phyloP scores from a whole-genome alignment of 2,797 vertebrate genomes.

The Etheostoma nigrum region DNA sequence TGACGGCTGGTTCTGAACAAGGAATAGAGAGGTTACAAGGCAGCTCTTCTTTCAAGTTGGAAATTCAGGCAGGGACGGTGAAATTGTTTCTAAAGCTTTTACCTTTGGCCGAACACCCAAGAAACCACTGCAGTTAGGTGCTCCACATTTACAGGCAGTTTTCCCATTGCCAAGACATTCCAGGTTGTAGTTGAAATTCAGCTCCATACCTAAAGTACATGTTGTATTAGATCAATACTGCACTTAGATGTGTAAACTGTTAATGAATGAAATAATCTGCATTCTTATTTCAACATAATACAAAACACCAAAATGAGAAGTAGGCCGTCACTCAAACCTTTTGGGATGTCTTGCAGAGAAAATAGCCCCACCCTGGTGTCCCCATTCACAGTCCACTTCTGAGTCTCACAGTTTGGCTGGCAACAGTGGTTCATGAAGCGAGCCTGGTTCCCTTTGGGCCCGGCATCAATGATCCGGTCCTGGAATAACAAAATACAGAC shows the following conservation, averaged over 20 bases:
- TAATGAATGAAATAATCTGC: not conserved
- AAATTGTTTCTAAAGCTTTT: conserved; percentile 31
- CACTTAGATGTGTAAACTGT: not conserved
- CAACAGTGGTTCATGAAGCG: conserved; percentile 99
- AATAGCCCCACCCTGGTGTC: conserved; percentile 98
- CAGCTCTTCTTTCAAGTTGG: not conserved
- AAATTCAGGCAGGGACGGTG: not conserved
- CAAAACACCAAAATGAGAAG: not conserved
- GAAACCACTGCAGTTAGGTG: conserved; percentile 97
- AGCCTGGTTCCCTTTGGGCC: conserved; percentile 98
- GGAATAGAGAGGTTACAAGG: not conserved
- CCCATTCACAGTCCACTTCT: conserved; percentile 99
- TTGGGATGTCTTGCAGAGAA: conserved; percentile 94
- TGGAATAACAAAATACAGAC: conserved; percentile 58
- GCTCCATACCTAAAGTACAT: conserved; percentile 88
- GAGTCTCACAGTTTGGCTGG: conserved; percentile 99
- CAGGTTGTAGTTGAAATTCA: conserved; percentile 99
- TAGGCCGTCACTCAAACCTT: conserved; percentile 83
- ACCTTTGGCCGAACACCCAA: conserved; percentile 98
- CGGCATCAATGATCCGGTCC: conserved; percentile 98
- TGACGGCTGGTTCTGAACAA: conserved; percentile 90
- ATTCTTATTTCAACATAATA: not conserved
- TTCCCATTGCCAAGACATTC: conserved; percentile 98
- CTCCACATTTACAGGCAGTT: conserved; percentile 98
- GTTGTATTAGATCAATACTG: conserved; percentile 1